Evolutionary conservation across 2,113 vertebrate species (phyloP).

Genomic region (Amphilophus citrinellus): DNA sequence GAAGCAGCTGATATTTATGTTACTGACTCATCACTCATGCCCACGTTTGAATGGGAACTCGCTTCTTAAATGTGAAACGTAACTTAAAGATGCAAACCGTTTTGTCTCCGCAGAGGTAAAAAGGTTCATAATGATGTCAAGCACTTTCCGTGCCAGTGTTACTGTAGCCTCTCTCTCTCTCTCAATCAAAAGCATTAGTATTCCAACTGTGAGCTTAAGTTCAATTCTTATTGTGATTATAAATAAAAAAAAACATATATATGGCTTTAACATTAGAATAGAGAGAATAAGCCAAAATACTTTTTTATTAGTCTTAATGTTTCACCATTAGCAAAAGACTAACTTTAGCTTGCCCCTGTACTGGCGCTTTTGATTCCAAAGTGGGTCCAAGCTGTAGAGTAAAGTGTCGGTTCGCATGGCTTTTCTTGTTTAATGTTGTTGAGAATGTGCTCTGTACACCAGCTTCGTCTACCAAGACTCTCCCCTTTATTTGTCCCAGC

Average conservation of each 20-base stretch:
- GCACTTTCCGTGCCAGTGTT: conserved; percentile 68
- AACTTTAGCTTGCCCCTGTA: conserved; percentile 37
- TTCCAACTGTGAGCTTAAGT: conserved; percentile 31
- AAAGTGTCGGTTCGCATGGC: conserved; percentile 65
- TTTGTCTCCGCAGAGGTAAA: conserved; percentile 49
- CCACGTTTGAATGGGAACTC: conserved; percentile 21
- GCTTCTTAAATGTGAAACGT: conserved; percentile 41
- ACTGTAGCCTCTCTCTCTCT: conserved; percentile 52
- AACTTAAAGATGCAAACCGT: conserved; percentile 60
- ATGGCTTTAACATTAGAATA: conserved; percentile 23
- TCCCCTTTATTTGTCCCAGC: conserved; percentile 42
- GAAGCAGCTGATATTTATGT: not conserved
- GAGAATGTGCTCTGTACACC: conserved; percentile 66
- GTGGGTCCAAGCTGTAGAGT: conserved; percentile 50
- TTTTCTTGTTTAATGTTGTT: conserved; percentile 72
- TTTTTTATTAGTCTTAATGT: conserved; percentile 41
- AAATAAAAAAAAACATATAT: not conserved
- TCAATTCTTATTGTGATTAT: conserved; percentile 37
- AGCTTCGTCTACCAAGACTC: conserved; percentile 40
- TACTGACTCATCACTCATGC: not conserved
- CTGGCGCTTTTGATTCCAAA: conserved; percentile 20
- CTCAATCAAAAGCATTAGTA: conserved; percentile 24
- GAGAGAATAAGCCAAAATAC: conserved; percentile 29
- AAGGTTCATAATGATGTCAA: conserved; percentile 71
- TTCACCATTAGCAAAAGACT: conserved; percentile 38